Base-by-base conservation (phyloP, 1,140 invertebrate species). In the Conus ventricosus region DNA sequence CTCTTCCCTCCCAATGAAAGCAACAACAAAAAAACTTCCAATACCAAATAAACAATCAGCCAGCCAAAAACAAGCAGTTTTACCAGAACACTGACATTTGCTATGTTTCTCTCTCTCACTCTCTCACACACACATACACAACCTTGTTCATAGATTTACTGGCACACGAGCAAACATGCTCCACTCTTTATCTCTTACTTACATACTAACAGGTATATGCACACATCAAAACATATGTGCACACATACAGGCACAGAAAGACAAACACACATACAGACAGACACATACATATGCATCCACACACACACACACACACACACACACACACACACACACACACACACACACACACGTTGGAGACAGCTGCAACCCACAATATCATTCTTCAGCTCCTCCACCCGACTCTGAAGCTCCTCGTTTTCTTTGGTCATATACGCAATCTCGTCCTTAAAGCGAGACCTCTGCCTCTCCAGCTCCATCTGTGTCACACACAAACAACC, bases 391-490 rank as follows among this genome's bases (percentile, higher is more conserved):
- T 94, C 93, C 55, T 94, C 94, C 15, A 93, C 90, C 78, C 90
- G 92, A 27, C n/a, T 57, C 75, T 91, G 90, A 7, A 94, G 89
- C 81, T 94, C 93, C 80, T 94, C 93, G 88, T 93, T 94, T 71
- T 94, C 93, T 23, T 90, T 84, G 3, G 89, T 87, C 83, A 94
- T 84, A 57, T 93, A 51, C 23, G 88, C 81, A 10, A 92, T 90
- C 67, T 94, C 93, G 85, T 94, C 94, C 39, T 92, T 92, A 54
- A 91, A 90, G 17, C 93, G 88, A 63, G 88, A 88, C 82, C 92
- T 92, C 88, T 93, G 91, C 25, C 92, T 88, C n/a, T 94, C 93
- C 76, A 94, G 84, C 84, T 94, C 94, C 90, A 93, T 91, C 94
- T 94, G 87, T n/a, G 20, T 75, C n/a, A 71, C 67, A 71, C 67